These are phyloP conservation scores for Erpobdella octoculata DNA, from an alignment of 2,888 invertebrate species.

Conservation along the genomic window DNA sequence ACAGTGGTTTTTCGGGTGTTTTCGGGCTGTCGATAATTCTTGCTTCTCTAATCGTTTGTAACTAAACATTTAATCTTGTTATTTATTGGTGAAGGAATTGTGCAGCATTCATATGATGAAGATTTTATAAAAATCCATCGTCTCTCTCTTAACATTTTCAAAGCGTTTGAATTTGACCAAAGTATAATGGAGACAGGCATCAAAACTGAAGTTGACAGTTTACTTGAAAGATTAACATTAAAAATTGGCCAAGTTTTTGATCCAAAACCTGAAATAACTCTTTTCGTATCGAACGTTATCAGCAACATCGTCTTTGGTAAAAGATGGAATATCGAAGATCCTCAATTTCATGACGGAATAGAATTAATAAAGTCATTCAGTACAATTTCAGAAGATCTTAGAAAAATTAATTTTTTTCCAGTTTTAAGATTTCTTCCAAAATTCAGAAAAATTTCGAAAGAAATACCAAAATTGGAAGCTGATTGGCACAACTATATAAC, in stretches of 20 bases:
- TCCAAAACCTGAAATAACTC: neutral
- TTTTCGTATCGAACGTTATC: constrained; percentile 21
- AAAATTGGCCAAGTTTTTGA: constrained; percentile 19
- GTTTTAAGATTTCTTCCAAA: constrained; percentile 11
- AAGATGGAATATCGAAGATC: constrained; percentile 7
- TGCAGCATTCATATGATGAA: constrained; percentile 4
- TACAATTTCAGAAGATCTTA: too few species aligned
- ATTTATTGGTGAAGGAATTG: neutral
- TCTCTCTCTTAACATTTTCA: constrained; percentile 15
- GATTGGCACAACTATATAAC: neutral
- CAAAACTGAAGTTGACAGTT: constrained; percentile 11
- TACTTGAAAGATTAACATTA: neutral
- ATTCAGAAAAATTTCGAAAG: neutral
- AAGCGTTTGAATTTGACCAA: constrained; percentile 26
- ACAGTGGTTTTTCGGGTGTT: too few species aligned
- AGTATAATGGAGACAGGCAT: constrained; percentile 21
- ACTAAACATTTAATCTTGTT: neutral
- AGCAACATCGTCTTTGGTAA: constrained; percentile 23
- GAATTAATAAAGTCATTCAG: neutral
- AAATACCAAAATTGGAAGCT: neutral
- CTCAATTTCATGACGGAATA: neutral
- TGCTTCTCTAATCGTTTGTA: neutral
- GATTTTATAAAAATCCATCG: constrained; percentile 22
- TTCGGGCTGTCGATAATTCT: neutral
- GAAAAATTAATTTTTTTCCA: constrained; percentile 16